phyloP scores from a whole-genome alignment of 2,888 invertebrate species.

The Hirtodrosophila cameraria region DNA sequence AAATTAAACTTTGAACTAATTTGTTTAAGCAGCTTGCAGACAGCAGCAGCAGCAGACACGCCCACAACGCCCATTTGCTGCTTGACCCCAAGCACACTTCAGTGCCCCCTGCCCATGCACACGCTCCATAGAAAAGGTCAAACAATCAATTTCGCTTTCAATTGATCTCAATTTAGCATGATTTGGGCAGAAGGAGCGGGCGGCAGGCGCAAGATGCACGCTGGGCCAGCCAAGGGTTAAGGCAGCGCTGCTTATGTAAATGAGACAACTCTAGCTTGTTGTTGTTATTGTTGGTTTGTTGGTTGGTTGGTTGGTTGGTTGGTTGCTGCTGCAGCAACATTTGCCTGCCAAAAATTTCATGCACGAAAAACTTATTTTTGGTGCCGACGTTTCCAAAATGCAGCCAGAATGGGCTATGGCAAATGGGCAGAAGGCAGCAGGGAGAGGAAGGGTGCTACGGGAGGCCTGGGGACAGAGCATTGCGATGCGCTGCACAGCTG shows the following conservation, averaged over 20 bases:
- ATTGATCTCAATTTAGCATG: slow-evolving; percentile 72
- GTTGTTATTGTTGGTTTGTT: slow-evolving; percentile 13
- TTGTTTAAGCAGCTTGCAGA: slow-evolving; percentile 43
- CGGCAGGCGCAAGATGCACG: slow-evolving; percentile 4
- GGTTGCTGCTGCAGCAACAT: slow-evolving; percentile 26
- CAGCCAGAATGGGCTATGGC: slow-evolving; percentile 33
- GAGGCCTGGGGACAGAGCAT: slow-evolving; percentile 6
- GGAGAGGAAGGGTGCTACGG: background rate
- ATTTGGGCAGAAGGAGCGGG: background rate
- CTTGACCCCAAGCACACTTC: background rate
- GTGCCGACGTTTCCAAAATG: slow-evolving; percentile 67
- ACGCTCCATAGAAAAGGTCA: slow-evolving; percentile 56
- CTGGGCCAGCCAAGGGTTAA: slow-evolving; percentile 60
- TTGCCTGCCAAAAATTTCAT: slow-evolving; percentile 50
- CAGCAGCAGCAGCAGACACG: slow-evolving; percentile 9
- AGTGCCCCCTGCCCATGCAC: background rate
- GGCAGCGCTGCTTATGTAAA: slow-evolving; percentile 62
- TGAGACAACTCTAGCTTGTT: slow-evolving; percentile 22
- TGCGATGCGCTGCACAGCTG: slow-evolving; percentile 57
- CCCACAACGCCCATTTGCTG: slow-evolving; percentile 15
- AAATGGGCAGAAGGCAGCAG: background rate
- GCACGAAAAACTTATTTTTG: slow-evolving; percentile 68
- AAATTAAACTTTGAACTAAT: slow-evolving; percentile 67
- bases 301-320: slow-evolving; percentile 2
- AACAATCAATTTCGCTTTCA: slow-evolving; percentile 75